Conservation (phyloP, 1,140 invertebrate species). For the Drosophila tani region DNA sequence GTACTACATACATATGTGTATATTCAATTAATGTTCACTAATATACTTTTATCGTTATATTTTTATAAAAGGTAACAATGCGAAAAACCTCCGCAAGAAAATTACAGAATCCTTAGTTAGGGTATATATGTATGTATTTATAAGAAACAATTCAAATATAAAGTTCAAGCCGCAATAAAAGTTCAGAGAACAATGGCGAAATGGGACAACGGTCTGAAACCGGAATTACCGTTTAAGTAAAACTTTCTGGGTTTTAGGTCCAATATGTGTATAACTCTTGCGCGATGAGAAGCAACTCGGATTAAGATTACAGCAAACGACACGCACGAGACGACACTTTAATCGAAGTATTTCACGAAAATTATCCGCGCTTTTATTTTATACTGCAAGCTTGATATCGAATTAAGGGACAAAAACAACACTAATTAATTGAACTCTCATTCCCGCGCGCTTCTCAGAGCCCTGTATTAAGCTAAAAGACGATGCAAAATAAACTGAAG, state of each 20-base stretch:
- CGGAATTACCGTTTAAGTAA: constrained; percentile 30
- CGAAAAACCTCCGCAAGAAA: not conserved
- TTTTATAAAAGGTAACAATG: not conserved
- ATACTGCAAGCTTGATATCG: constrained; percentile 18
- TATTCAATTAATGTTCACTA: not conserved
- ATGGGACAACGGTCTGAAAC: constrained; percentile 9
- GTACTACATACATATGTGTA: not conserved
- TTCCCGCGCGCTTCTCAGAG: constrained; percentile 1
- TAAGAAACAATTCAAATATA: constrained; percentile 26
- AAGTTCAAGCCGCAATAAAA: constrained; percentile 17
- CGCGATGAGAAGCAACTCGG: not conserved
- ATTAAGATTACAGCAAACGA: constrained; percentile 9
- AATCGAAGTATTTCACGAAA: constrained; percentile 25
- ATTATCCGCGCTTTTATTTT: constrained; percentile 37
- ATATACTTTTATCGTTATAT: not conserved
- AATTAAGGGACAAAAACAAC: constrained; percentile 4
- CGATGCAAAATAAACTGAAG: constrained; percentile 11
- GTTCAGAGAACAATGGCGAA: constrained; percentile 3
- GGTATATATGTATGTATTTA: not conserved
- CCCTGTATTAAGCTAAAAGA: constrained; percentile 16
- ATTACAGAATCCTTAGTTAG: not conserved
- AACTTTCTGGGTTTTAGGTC: constrained; percentile 25
- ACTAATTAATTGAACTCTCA: constrained; percentile 21
- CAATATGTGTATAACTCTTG: constrained; percentile 17
- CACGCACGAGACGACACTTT: constrained; percentile 29